Conservation (phyloP, 1,140 invertebrate genomes). For the Saxidomus purpurata region DNA sequence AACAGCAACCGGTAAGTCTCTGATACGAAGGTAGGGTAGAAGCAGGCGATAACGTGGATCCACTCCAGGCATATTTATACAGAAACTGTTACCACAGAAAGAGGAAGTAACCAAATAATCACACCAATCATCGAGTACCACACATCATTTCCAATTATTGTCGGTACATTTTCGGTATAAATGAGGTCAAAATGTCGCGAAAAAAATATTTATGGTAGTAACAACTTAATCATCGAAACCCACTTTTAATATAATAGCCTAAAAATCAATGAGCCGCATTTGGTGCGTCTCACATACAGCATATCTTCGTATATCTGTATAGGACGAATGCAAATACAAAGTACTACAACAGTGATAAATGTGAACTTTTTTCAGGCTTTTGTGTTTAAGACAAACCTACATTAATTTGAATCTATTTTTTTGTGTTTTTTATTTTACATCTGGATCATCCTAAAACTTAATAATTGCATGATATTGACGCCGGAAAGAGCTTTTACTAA, state of each 20-base stretch:
- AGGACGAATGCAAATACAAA: no score
- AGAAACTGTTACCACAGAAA: conserved; percentile 1
- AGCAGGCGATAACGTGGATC: background rate
- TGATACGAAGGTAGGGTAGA: background rate
- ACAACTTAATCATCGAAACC: background rate
- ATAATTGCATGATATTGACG: no score
- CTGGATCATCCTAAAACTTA: no score
- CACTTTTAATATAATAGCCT: background rate
- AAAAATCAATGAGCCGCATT: background rate
- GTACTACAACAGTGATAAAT: no score
- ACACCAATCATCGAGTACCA: background rate
- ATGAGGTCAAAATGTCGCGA: background rate
- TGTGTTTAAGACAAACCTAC: no score
- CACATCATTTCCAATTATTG: background rate
- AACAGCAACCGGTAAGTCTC: background rate
- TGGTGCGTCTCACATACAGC: no score
- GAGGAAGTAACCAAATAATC: background rate
- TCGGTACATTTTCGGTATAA: background rate
- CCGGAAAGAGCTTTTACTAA: no score
- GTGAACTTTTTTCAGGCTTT: no score
- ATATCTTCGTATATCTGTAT: no score
- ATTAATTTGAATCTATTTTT: no score
- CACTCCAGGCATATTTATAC: background rate
- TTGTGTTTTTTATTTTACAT: no score
- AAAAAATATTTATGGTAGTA: background rate